Base-by-base conservation (phyloP, 2,888 invertebrate genomes). In the Mystacides longicornis region DNA sequence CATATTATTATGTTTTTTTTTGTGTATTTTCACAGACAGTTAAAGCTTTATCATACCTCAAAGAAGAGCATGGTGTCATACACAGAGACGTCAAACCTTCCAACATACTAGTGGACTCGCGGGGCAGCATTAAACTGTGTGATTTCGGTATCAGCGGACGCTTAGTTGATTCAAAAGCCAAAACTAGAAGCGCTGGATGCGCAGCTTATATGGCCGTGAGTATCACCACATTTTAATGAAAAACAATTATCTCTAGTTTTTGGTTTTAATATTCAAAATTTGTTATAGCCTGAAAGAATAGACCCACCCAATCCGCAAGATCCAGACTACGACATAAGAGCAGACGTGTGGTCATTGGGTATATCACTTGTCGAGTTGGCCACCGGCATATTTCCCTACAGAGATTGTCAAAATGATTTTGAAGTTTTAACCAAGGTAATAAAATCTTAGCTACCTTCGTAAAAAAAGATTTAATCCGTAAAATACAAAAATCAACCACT, bases 131-230 rank as follows among this genome's bases (percentile, higher is more conserved):
- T 7, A 99, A 99, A 74, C 79, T 99, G 31, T 99, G 99, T 77
- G 99, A 99, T 82, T 99, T 99, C 79, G 99, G 99, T 63, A 99
- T 99, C 71, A 97, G 97, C 69, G 99, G 98, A 19, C 84, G 95
- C 58, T 81, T 99, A 59, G 97, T 98, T 31, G 97, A 98, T 78
- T 98, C 97, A 49, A 95, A 96, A 79, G 98, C 97, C 2, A 94
- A 93, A 74, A 97, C 97, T 19, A 80, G 95, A 67, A 94, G 93
- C 70, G 96, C 94, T 2, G 98, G 97, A 43, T 98, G 97, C 76
- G 95, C 96, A n/a, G 97, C 96, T 1, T 99, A 98, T 67, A 94
- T 98, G 95, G 96, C 98, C 65, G 96, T 96, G 71, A 81, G 84
- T 81, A 19, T 4, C 3, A 37, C 14, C 27, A 27, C 5, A 27